Percentiles rank a stretch among this genome's conserved stretches.
Conservation (phyloP, 2,888 invertebrate genomes). For the Pterostichus niger region DNA sequence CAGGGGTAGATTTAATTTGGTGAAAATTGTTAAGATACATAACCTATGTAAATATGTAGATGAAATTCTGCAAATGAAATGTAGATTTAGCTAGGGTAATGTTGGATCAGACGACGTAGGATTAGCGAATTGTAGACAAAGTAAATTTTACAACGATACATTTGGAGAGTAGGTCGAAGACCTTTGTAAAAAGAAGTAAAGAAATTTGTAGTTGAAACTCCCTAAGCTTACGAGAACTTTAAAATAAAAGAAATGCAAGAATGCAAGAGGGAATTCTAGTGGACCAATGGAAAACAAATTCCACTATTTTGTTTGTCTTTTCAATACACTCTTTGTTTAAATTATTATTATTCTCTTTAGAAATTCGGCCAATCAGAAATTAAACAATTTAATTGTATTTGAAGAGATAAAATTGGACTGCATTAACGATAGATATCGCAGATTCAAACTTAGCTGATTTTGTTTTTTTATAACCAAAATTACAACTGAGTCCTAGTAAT, state of each 20-base stretch:
- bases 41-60: too few species aligned
- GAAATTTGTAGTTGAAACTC: slow-evolving; percentile 37
- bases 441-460: too few species aligned
- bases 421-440: too few species aligned
- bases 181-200: slow-evolving; percentile 24
- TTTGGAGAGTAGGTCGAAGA: slow-evolving; percentile 22
- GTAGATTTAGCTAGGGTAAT: too few species aligned
- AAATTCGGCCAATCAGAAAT: neutral
- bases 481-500: too few species aligned
- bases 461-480: too few species aligned
- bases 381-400: neutral
- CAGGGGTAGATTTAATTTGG: too few species aligned
- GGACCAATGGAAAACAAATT: slow-evolving; percentile 47
- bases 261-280: slow-evolving; percentile 27
- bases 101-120: neutral
- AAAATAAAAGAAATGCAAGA: slow-evolving; percentile 40
- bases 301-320: slow-evolving; percentile 40
- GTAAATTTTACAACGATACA: slow-evolving; percentile 8
- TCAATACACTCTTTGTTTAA: slow-evolving; percentile 9
- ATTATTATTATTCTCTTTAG: slow-evolving; percentile 9
- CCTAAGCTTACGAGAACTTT: slow-evolving; percentile 28
- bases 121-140: neutral
- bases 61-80: too few species aligned
- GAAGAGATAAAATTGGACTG: too few species aligned
- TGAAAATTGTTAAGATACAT: too few species aligned